Percentiles rank a stretch among this genome's conserved stretches.
Conservation (phyloP, 1,140 invertebrate species). For the Chrysopa pallens region DNA sequence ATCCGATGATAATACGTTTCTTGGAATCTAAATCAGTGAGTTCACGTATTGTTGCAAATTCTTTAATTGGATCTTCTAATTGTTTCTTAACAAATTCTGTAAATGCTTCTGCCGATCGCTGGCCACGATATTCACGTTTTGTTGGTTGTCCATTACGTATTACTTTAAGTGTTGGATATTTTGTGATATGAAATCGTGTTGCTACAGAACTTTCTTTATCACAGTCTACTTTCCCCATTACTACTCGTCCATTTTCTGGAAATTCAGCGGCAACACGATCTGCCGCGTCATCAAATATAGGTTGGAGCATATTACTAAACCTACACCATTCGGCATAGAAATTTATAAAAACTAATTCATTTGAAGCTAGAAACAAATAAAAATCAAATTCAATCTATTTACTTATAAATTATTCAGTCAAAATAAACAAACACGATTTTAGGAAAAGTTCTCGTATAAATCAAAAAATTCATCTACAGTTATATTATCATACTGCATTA, state of each 20-base stretch:
- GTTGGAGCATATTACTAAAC: slow-evolving; percentile 88
- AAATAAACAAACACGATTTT: slow-evolving; percentile 2
- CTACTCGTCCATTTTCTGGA: slow-evolving; percentile 64
- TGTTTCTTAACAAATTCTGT: slow-evolving; percentile 77
- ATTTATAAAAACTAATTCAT: slow-evolving; percentile 95
- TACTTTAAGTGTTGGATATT: slow-evolving; percentile 96
- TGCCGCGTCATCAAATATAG: slow-evolving; percentile 92
- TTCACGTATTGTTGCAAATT: slow-evolving; percentile 57
- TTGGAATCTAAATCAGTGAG: slow-evolving; percentile 66
- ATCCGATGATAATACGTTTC: slow-evolving; percentile 81
- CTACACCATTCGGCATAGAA: slow-evolving; percentile 98
- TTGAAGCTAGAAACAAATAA: slow-evolving; percentile 54
- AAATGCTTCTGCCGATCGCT: slow-evolving; percentile 70
- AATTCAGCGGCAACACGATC: slow-evolving; percentile 67
- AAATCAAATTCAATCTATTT: slow-evolving; percentile 7
- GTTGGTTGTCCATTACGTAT: slow-evolving; percentile 84
- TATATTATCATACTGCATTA: too few relatives aligned
- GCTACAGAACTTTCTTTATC: slow-evolving; percentile 75
- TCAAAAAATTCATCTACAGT: too few relatives aligned
- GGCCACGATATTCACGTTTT: slow-evolving; percentile 88
- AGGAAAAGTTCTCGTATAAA: slow-evolving; percentile 1
- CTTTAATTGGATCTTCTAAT: slow-evolving; percentile 73
- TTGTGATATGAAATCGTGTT: slow-evolving; percentile 84
- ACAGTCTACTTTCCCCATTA: slow-evolving; percentile 95
- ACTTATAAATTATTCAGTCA: not conserved